Base-by-base conservation (phyloP, 2,113 vertebrate genomes). In the Notothenia coriiceps region DNA sequence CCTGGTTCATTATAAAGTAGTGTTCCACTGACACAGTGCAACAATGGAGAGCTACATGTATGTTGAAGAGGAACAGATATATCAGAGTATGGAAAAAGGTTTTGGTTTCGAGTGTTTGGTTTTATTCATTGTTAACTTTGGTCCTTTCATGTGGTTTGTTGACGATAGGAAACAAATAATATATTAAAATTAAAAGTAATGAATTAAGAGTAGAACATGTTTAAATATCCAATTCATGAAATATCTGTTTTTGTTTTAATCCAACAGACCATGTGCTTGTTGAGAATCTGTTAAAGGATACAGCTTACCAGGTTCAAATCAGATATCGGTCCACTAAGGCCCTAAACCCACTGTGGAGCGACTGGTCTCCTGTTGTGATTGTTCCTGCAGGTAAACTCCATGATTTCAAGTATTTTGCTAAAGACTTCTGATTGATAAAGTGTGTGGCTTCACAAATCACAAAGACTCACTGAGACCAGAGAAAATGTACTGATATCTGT, bases 321-420 rank as follows among this genome's bases (percentile, higher is more conserved):
- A 89, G 90, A 80, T 86, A 93, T 0, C 82, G 1, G 51, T 75
- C 91, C n/a, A 91, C 11, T 8, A 5, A 11, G n/a, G 76, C 43
- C 22, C 3, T 0, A 2, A 35, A 29, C 46, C 50, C 88, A 1
- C 75, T 92, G 78, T 95, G 94, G 94, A 94, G 94, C 15, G 35
- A 79, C 65, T 94, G 94, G 93, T 88, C 90, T 47, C 12, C 52
- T 49, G 35, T 55, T 10, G 29, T 83, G 33, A 64, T 11, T 40
- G 88, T 89, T 49, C 93, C 93, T 74, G 84, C 88, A 87, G 90
- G 94, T 95, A 25, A 88, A 25, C 14, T 59, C 25, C 29, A 49
- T 18, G 13, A n/a, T 52, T 11, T 47, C 8, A 44, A 4, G 33
- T 57, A 17, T 46, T 50, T 29, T 50, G 15, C 3, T 59, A 4